Percentiles rank a stretch among this genome's conserved stretches.
Conservation (phyloP, 1,140 invertebrate genomes). For the Bombus confusus region DNA sequence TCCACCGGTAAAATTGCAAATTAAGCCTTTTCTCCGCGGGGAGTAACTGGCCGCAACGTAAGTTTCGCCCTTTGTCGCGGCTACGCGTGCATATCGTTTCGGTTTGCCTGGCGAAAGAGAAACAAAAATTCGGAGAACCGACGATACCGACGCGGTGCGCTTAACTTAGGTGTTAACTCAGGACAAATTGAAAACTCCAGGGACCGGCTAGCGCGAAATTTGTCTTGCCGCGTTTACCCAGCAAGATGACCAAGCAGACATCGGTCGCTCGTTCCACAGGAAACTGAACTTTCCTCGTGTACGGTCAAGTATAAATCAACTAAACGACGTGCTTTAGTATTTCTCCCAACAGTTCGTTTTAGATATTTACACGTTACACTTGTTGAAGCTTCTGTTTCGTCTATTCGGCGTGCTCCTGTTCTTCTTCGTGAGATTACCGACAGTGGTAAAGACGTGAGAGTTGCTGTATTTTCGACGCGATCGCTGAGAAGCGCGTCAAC, state of each 20-base stretch:
- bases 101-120: background rate
- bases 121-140: constrained; percentile 47
- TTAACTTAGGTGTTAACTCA: constrained; percentile 64
- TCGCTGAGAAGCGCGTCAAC: no score
- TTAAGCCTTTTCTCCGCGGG: constrained; percentile 1
- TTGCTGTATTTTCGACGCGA: no score
- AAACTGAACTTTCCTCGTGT: background rate
- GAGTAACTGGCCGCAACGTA: background rate
- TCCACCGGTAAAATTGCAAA: constrained; percentile 10
- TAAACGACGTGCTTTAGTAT: background rate
- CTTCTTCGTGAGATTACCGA: no score
- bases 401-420: no score
- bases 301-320: background rate
- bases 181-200: constrained; percentile 68
- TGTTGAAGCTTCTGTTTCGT: no score
- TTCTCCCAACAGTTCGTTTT: background rate
- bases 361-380: no score
- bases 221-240: constrained; percentile 50
- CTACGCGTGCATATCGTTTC: constrained; percentile 14
- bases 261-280: constrained; percentile 7
- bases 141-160: constrained; percentile 2
- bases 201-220: constrained; percentile 54
- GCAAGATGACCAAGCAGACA: background rate
- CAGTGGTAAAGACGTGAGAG: no score
- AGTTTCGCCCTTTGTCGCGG: background rate